Percentiles rank a stretch among this genome's conserved stretches.
These are phyloP conservation scores for Gopherus flavomarginatus DNA, from an alignment of 2,113 vertebrate genomes.

Conservation along the genomic window DNA sequence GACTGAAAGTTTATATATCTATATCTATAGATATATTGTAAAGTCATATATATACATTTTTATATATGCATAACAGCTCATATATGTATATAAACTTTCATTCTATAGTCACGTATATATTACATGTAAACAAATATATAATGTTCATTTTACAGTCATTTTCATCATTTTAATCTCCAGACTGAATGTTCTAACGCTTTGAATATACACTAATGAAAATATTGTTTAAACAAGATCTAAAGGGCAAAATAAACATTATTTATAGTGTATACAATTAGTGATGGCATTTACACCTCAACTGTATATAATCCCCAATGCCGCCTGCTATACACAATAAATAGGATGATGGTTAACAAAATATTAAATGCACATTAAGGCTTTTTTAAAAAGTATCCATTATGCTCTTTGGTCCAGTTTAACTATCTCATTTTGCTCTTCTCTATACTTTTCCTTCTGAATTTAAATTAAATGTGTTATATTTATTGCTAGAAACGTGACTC, in stretches of 20 bases:
- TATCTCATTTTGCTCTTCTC: neutral
- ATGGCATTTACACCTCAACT: neutral
- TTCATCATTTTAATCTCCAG: neutral
- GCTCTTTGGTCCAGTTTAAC: neutral
- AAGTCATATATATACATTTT: no score
- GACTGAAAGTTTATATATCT: no score
- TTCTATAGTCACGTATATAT: neutral
- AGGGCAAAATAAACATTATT: accelerated
- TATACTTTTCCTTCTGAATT: slow-evolving; percentile 6
- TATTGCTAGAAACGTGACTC: slow-evolving; percentile 44
- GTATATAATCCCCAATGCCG: neutral
- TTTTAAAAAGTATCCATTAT: neutral
- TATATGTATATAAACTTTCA: neutral
- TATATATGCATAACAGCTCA: no score
- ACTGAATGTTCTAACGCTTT: neutral
- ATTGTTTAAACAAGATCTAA: neutral
- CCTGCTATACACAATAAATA: neutral
- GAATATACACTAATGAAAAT: accelerated
- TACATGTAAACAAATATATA: neutral
- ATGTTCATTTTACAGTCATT: slow-evolving; percentile 36
- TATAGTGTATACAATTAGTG: neutral
- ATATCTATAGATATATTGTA: neutral
- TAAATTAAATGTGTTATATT: slow-evolving; percentile 30
- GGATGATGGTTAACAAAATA: neutral
- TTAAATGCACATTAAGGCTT: accelerated